phyloP scores from a whole-genome alignment of 2,888 invertebrate genomes.

The Andricus quercusramuli region DNA sequence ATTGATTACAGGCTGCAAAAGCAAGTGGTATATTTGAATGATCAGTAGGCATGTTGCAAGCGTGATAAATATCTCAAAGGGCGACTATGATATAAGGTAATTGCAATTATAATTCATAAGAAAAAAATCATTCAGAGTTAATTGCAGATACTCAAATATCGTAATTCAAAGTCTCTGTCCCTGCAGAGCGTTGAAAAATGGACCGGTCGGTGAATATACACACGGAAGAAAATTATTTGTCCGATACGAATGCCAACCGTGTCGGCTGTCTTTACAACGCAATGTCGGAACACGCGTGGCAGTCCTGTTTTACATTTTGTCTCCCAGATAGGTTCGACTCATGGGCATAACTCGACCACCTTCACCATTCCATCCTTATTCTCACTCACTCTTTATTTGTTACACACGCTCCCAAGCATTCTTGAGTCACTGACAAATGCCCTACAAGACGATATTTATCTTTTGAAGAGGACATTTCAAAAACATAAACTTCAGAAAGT shows the following conservation, averaged over 20 bases:
- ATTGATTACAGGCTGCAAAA: not conserved
- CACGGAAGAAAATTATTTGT: not conserved
- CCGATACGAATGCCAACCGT: too few species aligned
- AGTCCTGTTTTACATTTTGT: not conserved
- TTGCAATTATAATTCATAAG: not conserved
- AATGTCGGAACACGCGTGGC: not conserved
- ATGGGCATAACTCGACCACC: not conserved
- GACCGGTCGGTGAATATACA: not conserved
- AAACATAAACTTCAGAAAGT: too few species aligned
- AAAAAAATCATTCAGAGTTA: not conserved
- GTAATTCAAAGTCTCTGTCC: not conserved
- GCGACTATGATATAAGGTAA: not conserved
- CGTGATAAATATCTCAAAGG: not conserved
- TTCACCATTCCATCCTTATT: not conserved
- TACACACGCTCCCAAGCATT: not conserved
- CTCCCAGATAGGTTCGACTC: not conserved
- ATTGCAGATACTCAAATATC: conserved; percentile 1
- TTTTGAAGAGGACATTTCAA: too few species aligned
- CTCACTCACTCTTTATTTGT: not conserved
- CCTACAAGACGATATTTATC: too few species aligned
- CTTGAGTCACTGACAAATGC: not conserved
- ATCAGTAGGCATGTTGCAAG: not conserved
- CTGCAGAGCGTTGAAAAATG: not conserved
- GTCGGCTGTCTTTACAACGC: too few species aligned
- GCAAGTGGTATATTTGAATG: not conserved